Conservation (phyloP, 2,113 vertebrate species). For the Otolemur garnettii region DNA sequence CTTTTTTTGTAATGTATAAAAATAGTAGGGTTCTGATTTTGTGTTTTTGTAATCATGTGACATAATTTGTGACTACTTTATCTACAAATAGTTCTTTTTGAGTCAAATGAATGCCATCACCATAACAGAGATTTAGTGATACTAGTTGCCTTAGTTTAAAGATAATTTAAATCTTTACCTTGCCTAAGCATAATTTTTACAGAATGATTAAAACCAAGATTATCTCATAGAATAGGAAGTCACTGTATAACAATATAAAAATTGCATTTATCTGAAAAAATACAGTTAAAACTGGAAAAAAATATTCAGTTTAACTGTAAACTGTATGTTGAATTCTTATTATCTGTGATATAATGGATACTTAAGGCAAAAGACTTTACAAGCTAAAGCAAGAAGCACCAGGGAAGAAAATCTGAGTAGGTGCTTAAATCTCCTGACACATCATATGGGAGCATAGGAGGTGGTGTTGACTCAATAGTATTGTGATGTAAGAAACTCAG, state of each 20-base stretch:
- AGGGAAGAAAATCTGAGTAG: conserved; percentile 16
- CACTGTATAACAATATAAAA: conserved; percentile 22
- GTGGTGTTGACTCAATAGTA: conserved; percentile 30
- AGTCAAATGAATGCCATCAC: background rate
- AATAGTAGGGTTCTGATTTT: conserved; percentile 27
- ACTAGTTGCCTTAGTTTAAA: conserved; percentile 15
- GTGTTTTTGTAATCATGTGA: background rate
- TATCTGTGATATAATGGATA: background rate
- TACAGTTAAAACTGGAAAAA: conserved; percentile 26
- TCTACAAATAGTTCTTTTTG: background rate
- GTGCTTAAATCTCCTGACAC: background rate
- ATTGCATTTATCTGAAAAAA: background rate
- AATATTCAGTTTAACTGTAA: conserved; percentile 35
- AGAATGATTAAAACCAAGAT: conserved; percentile 30
- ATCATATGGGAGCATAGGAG: background rate
- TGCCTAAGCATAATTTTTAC: conserved; percentile 28
- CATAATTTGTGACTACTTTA: conserved; percentile 10
- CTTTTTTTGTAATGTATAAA: background rate
- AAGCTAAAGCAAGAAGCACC: background rate
- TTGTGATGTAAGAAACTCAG: conserved; percentile 11
- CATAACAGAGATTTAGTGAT: background rate
- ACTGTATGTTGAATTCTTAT: conserved; percentile 54
- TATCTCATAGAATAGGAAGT: conserved; percentile 38
- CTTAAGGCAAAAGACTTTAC: background rate
- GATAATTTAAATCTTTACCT: too few species aligned